phyloP scores from a whole-genome alignment of 2,113 vertebrate species.

The Cavia porcellus region DNA sequence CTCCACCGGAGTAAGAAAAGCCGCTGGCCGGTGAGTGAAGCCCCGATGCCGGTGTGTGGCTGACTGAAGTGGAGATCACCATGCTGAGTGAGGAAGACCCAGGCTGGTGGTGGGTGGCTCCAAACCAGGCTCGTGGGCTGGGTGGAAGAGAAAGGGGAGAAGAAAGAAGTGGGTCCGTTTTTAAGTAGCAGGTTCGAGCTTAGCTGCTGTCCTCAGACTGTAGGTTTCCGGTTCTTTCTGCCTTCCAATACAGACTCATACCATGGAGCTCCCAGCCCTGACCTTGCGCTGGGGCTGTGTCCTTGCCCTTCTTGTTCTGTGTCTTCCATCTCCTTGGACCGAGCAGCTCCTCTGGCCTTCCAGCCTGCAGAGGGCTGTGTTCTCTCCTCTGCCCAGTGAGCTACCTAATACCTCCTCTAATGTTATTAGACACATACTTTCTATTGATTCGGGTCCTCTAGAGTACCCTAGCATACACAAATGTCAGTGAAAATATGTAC shows the following conservation, averaged over 20 bases:
- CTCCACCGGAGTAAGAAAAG: not conserved
- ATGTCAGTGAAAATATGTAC: too few relatives aligned
- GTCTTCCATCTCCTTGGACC: not conserved
- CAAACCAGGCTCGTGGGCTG: not conserved
- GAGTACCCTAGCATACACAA: not conserved
- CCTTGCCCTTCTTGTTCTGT: not conserved
- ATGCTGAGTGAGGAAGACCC: not conserved
- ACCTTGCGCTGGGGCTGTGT: not conserved
- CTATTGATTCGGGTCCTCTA: not conserved
- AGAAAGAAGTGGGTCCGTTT: not conserved
- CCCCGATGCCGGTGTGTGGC: not conserved
- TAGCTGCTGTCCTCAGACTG: not conserved
- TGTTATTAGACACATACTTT: not conserved
- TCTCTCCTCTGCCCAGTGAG: not conserved
- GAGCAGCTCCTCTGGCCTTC: not conserved
- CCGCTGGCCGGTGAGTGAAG: not conserved
- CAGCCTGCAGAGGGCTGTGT: not conserved
- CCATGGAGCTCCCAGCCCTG: not conserved
- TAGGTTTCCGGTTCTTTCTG: not conserved
- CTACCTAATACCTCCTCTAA: not conserved
- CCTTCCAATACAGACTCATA: not conserved
- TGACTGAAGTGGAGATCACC: accelerated
- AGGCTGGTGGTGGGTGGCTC: not conserved
- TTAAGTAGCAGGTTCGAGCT: not conserved
- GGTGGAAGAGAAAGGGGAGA: not conserved